These are phyloP conservation scores for Cataglyphis livida DNA, from an alignment of 2,888 invertebrate species.

Conservation along the genomic window DNA sequence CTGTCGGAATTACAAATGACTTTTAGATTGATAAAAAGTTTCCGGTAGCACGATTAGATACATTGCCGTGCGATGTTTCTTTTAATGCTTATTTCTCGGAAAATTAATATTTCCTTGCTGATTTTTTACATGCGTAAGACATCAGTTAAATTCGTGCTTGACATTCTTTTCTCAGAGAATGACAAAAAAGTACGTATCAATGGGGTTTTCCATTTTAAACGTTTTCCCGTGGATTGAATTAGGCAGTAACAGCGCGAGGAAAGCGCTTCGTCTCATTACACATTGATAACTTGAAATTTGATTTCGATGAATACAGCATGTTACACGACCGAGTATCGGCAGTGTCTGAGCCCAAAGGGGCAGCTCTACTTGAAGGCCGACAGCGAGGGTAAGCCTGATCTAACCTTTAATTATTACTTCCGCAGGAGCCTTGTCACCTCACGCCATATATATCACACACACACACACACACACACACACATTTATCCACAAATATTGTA, in stretches of 20 bases:
- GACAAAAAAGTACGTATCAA: not conserved
- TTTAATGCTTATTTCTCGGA: slow-evolving; percentile 2
- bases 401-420: slow-evolving; percentile 83
- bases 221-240: slow-evolving; percentile 22
- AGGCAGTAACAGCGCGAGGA: slow-evolving; percentile 50
- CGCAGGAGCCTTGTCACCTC: slow-evolving; percentile 82
- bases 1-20: slow-evolving; percentile 33
- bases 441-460: slow-evolving; percentile 75
- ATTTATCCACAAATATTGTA: slow-evolving; percentile 65
- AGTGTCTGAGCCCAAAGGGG: slow-evolving; percentile 92
- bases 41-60: slow-evolving; percentile 13
- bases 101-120: not conserved
- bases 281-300: slow-evolving; percentile 74
- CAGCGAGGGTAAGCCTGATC: slow-evolving; percentile 91
- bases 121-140: not conserved
- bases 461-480: slow-evolving; percentile 39
- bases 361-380: slow-evolving; percentile 94
- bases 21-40: slow-evolving; percentile 14
- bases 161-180: not conserved
- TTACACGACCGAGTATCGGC: slow-evolving; percentile 91
- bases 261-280: slow-evolving; percentile 46
- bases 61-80: not conserved
- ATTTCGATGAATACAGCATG: slow-evolving; percentile 85
- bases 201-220: not conserved
- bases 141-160: not conserved